Evolutionary conservation across 2,113 vertebrate species (phyloP).

Genomic region (Cygnus buccinator): DNA sequence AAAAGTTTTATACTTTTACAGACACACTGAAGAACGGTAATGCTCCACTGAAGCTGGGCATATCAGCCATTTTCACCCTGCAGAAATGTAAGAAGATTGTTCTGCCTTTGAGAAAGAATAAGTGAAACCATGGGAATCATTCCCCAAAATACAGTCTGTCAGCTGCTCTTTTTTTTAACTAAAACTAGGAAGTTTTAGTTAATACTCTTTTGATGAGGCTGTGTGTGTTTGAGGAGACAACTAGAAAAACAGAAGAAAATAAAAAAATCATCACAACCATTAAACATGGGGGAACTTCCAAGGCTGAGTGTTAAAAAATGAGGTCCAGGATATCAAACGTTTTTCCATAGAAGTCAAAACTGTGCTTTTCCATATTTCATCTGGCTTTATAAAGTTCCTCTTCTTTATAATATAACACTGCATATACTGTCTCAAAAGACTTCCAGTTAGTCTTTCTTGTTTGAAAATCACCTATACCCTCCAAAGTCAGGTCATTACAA

Average conservation of each 20-base stretch:
- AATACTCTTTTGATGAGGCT: background rate
- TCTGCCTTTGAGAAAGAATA: background rate
- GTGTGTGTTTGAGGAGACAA: background rate
- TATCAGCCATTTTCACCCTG: background rate
- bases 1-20: background rate
- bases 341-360: background rate
- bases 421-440: background rate
- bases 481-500: background rate
- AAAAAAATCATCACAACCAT: background rate
- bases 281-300: background rate
- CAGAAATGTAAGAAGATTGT: background rate
- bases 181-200: background rate
- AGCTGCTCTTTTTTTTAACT: background rate
- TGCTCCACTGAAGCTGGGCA: background rate
- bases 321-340: accelerated
- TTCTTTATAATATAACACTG: background rate
- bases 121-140: background rate
- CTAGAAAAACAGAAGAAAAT: background rate
- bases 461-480: background rate
- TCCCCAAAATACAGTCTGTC: background rate
- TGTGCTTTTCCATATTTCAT: background rate
- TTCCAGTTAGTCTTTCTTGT: background rate
- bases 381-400: background rate
- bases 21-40: background rate
- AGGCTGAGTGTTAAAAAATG: background rate